Evolutionary conservation across 2,113 vertebrate species (phyloP), one percentile per base, ranked within the genome.

Genomic region (Dicrurus megarhynchus): DNA sequence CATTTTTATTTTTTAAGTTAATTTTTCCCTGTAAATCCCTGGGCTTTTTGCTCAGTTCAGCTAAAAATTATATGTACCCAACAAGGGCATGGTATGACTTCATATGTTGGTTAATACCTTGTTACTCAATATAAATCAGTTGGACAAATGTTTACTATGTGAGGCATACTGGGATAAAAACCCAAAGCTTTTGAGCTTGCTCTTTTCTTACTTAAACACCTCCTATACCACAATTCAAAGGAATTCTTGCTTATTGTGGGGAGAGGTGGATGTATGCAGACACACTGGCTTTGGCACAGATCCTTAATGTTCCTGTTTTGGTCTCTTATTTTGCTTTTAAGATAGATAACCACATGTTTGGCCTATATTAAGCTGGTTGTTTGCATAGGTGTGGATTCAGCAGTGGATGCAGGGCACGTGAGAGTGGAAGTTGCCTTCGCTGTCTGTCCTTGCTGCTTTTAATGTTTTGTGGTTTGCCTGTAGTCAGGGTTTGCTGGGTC

Each of bases 321-420:
- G 16, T 77, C 32, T 65, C 11, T 74, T 84, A 27, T 32, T 77
- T 84, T 82, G 60, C 37, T 78, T 75, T 89, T n/a, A 32, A 56
- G 69, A 15, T 68, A 33, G 39, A 9, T 50, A 69, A 32, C n/a
- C 9, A 24, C 13, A 64, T 28, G 11, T 55, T 59, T 82, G 30
- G n/a, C 47, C 30, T 82, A 0, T 47, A 6, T 55, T 50, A 83
- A 84, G 8, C 23, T 81, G 27, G 5, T 35, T 75, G 9, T 44
- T 93, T 59, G 33, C 4, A 2, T 49, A 67, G 46, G 10, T 3
- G 1, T 59, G 56, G 32, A 33, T 52, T 79, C 13, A 9, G 63
- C 16, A 5, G 30, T 22, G 5, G 20, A 37, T 44, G 27, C 0
- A 2, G 41, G 41, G 18, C 22, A 33, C 0, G 0, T 60, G 60